A percentile compares a stretch with the other conserved stretches of the same genome.
Conservation (phyloP, 1,140 invertebrate genomes). For the Argopecten irradians region DNA sequence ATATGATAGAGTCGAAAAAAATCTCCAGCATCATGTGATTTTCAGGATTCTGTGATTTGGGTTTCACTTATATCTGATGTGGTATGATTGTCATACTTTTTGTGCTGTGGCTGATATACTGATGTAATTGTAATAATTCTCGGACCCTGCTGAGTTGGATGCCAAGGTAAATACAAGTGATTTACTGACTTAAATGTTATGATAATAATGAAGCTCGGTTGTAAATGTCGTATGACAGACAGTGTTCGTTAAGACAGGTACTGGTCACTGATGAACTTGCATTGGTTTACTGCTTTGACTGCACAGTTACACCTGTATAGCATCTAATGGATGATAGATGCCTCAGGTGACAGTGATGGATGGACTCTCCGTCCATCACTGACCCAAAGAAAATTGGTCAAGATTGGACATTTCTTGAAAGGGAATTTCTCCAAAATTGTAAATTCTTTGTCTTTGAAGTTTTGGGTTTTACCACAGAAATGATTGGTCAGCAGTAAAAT, state of each 20-base stretch:
- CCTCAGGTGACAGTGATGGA: neutral
- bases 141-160: neutral
- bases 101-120: neutral
- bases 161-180: neutral
- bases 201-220: neutral
- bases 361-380: neutral
- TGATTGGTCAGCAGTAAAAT: neutral
- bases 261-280: neutral
- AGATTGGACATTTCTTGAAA: neutral
- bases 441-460: neutral
- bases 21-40: too few species aligned
- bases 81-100: neutral
- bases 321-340: neutral
- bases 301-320: neutral
- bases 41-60: too few species aligned
- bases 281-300: too few species aligned
- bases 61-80: too few species aligned
- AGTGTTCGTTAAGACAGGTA: neutral
- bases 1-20: too few species aligned
- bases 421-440: neutral
- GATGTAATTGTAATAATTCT: neutral
- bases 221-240: neutral
- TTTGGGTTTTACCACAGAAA: neutral
- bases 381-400: neutral
- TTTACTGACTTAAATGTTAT: conserved; percentile 17